Conservation (phyloP, 2,888 invertebrate species). For the Hesperia comma region DNA sequence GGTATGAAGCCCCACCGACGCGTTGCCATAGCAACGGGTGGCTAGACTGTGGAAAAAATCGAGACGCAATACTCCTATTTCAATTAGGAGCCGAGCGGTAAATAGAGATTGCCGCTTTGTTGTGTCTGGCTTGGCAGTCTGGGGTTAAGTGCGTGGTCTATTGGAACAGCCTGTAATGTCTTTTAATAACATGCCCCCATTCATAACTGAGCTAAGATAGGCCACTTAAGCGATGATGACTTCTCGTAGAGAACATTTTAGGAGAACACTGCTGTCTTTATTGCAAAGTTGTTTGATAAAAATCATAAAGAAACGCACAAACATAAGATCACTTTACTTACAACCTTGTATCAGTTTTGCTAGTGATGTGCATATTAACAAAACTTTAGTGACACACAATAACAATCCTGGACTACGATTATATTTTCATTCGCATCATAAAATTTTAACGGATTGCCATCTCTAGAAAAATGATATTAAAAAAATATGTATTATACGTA, state of each 20-base stretch:
- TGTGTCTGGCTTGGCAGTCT: conserved; percentile 21
- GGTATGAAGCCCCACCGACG: conserved; percentile 54
- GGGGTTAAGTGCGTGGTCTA: conserved; percentile 21
- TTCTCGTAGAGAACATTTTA: background rate
- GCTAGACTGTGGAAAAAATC: conserved; percentile 34
- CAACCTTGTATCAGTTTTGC: too few species aligned
- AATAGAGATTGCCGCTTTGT: conserved; percentile 25
- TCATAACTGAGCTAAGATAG: background rate
- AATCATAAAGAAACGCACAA: too few species aligned
- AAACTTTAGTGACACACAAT: too few species aligned
- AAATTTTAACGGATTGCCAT: too few species aligned
- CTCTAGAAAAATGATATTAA: too few species aligned
- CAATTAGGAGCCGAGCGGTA: conserved; percentile 33
- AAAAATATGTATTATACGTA: too few species aligned
- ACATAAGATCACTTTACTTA: too few species aligned
- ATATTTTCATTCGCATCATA: too few species aligned
- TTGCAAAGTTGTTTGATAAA: too few species aligned
- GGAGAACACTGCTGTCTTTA: too few species aligned
- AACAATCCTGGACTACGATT: too few species aligned
- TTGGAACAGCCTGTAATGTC: conserved; percentile 2
- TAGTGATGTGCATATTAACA: too few species aligned
- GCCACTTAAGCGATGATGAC: background rate
- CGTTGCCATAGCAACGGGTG: conserved; percentile 40
- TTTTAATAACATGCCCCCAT: background rate
- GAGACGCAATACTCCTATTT: conserved; percentile 34